A percentile compares a stretch with the other conserved stretches of the same genome.
phyloP scores from a whole-genome alignment of 2,888 invertebrate genomes.

The Ligdia adustata region DNA sequence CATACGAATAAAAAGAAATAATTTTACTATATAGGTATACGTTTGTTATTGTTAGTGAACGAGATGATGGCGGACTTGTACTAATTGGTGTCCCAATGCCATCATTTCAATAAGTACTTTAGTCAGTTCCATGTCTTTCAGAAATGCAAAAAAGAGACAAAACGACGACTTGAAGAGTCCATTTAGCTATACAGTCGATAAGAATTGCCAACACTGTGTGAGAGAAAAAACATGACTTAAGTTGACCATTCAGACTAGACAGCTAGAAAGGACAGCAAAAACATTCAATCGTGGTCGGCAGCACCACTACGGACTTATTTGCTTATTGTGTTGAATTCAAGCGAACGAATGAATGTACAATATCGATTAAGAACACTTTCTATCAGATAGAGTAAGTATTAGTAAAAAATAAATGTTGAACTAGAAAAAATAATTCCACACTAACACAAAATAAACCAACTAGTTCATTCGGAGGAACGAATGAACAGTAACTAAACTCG shows the following conservation, averaged over 20 bases:
- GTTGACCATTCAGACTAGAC: conserved; percentile 27
- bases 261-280: conserved; percentile 19
- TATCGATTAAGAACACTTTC: not conserved
- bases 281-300: conserved; percentile 24
- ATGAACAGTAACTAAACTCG: not conserved
- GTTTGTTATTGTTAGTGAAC: too few relatives aligned
- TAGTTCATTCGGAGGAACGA: not conserved
- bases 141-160: not conserved
- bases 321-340: conserved; percentile 2
- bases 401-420: not conserved
- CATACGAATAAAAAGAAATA: too few relatives aligned
- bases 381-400: too few relatives aligned
- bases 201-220: conserved; percentile 1
- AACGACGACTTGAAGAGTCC: too few relatives aligned
- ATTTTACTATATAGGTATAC: too few relatives aligned
- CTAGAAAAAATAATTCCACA: not conserved
- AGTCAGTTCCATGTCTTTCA: not conserved
- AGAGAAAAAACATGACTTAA: conserved; percentile 17
- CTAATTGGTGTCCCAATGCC: conserved; percentile 2
- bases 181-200: too few relatives aligned
- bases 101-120: not conserved
- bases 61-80: too few relatives aligned
- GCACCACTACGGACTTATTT: conserved; percentile 6
- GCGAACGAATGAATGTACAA: conserved; percentile 8
- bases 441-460: too few relatives aligned